phyloP scores from a whole-genome alignment of 37 sponge, comb jelly and placozoan genomes.

The Halisarca cf. caerulea region DNA sequence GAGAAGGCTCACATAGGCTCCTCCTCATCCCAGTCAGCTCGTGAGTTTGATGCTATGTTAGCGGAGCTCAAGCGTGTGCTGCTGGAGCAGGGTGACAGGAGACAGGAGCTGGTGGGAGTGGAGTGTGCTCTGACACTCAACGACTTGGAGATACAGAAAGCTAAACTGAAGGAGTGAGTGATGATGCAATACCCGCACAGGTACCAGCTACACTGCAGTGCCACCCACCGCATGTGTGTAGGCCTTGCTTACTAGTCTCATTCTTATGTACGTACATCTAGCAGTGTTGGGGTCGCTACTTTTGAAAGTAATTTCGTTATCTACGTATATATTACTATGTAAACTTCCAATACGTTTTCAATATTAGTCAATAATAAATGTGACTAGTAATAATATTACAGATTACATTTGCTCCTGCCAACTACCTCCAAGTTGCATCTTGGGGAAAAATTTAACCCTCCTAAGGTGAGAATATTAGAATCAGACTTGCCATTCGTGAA shows the following conservation, averaged over 20 bases:
- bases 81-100: slow-evolving; percentile 37
- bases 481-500: too few species aligned
- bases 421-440: too few species aligned
- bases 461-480: too few species aligned
- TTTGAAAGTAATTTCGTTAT: too few species aligned
- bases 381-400: too few species aligned
- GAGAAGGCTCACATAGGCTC: neutral
- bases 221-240: neutral
- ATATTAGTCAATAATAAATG: too few species aligned
- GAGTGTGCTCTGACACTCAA: slow-evolving; percentile 47
- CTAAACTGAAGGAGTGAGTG: slow-evolving; percentile 38
- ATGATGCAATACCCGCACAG: neutral
- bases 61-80: slow-evolving; percentile 44
- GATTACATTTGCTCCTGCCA: too few species aligned
- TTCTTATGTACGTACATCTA: too few species aligned
- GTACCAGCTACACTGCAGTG: neutral
- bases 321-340: too few species aligned
- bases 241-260: too few species aligned
- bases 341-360: too few species aligned
- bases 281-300: neutral
- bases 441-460: too few species aligned
- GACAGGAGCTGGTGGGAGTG: slow-evolving; percentile 44
- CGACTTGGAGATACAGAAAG: slow-evolving; percentile 48
- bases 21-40: neutral
- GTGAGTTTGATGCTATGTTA: neutral